Conservation (phyloP, 2,797 vertebrate genomes). For the Eurystomus glaucurus region DNA sequence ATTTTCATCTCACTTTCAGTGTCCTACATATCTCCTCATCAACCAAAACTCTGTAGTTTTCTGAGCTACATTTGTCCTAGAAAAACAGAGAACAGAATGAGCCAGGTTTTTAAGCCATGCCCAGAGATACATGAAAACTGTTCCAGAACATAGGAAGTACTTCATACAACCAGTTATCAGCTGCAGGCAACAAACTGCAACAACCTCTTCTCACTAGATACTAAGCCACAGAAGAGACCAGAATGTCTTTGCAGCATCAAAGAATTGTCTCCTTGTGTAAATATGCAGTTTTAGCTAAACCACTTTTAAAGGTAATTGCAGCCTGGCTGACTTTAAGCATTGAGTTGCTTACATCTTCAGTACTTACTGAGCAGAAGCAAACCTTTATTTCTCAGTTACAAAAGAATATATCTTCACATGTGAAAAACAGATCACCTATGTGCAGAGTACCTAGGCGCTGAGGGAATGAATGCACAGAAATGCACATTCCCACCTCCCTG, state of each 20-base stretch:
- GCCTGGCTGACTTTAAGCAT: neutral
- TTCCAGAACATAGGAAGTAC: neutral
- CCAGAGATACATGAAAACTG: neutral
- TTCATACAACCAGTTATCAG: neutral
- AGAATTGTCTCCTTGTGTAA: neutral
- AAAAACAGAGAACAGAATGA: neutral
- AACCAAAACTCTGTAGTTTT: neutral
- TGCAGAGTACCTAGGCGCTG: neutral
- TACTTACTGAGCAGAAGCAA: neutral
- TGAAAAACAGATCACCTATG: neutral
- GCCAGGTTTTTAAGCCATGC: neutral
- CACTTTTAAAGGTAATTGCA: neutral
- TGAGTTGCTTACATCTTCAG: neutral
- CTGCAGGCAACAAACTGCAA: neutral
- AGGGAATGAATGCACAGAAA: neutral
- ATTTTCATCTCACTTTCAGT: constrained; percentile 4
- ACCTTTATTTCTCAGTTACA: neutral
- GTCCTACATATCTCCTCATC: neutral
- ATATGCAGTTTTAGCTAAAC: neutral
- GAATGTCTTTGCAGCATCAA: neutral
- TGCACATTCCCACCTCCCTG: neutral
- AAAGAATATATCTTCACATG: neutral
- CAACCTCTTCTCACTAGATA: neutral
- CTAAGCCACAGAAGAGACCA: neutral
- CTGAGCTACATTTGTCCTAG: neutral